Evolutionary conservation across 2,888 invertebrate genomes (phyloP).

Genomic region (Standfussiana lucernea): DNA sequence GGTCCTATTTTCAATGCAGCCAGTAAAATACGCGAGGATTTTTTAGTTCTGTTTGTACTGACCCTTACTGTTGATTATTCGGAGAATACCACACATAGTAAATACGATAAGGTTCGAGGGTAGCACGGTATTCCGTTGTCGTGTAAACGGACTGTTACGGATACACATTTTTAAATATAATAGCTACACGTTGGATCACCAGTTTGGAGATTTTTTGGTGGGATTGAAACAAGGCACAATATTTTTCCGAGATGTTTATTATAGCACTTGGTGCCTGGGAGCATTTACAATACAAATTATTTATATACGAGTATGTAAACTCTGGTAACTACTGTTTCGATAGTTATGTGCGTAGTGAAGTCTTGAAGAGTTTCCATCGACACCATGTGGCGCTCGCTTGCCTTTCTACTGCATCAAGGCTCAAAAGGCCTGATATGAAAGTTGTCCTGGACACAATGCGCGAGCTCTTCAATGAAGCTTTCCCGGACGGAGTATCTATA

Average conservation of each 20-base stretch:
- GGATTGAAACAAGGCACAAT: constrained; percentile 27
- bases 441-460: not conserved
- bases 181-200: not conserved
- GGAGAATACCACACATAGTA: not conserved
- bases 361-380: constrained; percentile 15
- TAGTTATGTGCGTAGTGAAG: not conserved
- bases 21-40: not conserved
- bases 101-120: not conserved
- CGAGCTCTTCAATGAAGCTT: not conserved
- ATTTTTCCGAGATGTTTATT: constrained; percentile 21
- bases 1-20: not conserved
- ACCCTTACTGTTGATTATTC: not conserved
- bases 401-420: constrained; percentile 1
- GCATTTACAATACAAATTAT: constrained; percentile 8
- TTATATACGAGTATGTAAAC: not conserved
- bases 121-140: not conserved
- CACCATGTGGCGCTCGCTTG: not conserved
- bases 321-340: constrained; percentile 36
- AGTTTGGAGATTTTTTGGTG: constrained; percentile 28
- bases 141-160: not conserved
- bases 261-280: constrained; percentile 35
- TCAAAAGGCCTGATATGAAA: not conserved
- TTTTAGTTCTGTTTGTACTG: not conserved
- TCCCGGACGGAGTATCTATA: constrained; percentile 9
- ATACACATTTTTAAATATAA: not conserved